Evolutionary conservation across 2,888 invertebrate species (phyloP).

Genomic region (Fabriciana adippe): DNA sequence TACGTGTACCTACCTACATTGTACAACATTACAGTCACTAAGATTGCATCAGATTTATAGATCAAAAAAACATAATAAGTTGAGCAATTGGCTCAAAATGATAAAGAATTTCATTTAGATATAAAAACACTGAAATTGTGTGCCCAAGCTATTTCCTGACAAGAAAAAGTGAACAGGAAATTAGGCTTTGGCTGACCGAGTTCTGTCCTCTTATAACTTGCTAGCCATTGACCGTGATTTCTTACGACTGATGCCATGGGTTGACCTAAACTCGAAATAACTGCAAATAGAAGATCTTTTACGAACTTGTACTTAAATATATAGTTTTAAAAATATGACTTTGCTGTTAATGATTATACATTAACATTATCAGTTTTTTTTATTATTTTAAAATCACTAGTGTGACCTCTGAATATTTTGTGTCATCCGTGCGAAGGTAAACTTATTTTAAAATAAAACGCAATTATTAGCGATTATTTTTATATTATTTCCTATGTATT

Average conservation of each 20-base stretch:
- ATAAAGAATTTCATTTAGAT: too few relatives aligned
- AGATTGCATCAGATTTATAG: too few relatives aligned
- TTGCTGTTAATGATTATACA: background rate
- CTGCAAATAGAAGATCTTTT: slow-evolving; percentile 11
- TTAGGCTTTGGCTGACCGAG: slow-evolving; percentile 9
- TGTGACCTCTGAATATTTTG: slow-evolving; percentile 7
- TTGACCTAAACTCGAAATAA: slow-evolving; percentile 11
- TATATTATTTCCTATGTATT: too few relatives aligned
- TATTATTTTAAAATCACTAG: background rate
- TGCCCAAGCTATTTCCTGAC: background rate
- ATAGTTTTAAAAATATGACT: background rate
- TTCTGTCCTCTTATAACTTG: slow-evolving; percentile 6
- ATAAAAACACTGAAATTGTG: too few relatives aligned
- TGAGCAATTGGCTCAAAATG: too few relatives aligned
- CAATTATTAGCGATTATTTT: background rate
- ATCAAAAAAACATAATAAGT: too few relatives aligned
- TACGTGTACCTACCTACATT: too few relatives aligned
- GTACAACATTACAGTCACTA: too few relatives aligned
- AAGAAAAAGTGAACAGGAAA: slow-evolving; percentile 6
- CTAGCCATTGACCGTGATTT: slow-evolving; percentile 17
- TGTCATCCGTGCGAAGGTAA: slow-evolving; percentile 7
- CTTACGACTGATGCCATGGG: slow-evolving; percentile 1
- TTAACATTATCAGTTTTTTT: background rate
- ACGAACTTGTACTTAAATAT: background rate
- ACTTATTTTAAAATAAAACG: slow-evolving; percentile 14